Conservation (phyloP, 2,888 invertebrate species). For the Megalurothrips usitatus region DNA sequence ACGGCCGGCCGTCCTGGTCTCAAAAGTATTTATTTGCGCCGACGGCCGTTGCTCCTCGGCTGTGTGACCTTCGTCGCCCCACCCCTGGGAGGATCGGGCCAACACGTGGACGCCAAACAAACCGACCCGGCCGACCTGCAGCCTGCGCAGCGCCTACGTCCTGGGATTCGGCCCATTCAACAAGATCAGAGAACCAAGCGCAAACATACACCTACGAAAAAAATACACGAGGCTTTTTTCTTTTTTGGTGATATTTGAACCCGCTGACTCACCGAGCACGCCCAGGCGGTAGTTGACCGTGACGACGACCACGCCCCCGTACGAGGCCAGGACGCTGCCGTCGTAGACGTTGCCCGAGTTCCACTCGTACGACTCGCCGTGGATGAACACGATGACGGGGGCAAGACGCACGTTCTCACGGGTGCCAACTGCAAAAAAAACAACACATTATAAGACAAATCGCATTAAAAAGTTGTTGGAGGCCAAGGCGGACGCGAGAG, state of each 20-base stretch:
- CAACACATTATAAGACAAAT: neutral
- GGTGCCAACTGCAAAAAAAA: neutral
- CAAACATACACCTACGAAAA: neutral
- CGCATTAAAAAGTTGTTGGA: too few relatives aligned
- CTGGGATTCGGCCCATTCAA: too few relatives aligned
- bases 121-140: too few relatives aligned
- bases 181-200: too few relatives aligned
- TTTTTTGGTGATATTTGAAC: neutral
- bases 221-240: neutral
- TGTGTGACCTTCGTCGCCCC: too few relatives aligned
- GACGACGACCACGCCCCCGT: constrained; percentile 83
- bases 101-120: too few relatives aligned
- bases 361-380: constrained; percentile 95
- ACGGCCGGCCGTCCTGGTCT: too few relatives aligned
- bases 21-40: too few relatives aligned
- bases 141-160: too few relatives aligned
- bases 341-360: constrained; percentile 98
- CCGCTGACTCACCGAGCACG: constrained; percentile 39
- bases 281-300: constrained; percentile 48
- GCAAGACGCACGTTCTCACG: neutral
- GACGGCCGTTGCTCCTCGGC: too few relatives aligned
- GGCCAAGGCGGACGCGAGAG: too few relatives aligned
- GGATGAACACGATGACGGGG: constrained; percentile 91
- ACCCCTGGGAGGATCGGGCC: too few relatives aligned
- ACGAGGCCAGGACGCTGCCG: constrained; percentile 90